Evolutionary conservation across 2,113 vertebrate species (phyloP), one percentile per base, ranked within the genome.

Genomic region (Apodemus sylvaticus): DNA sequence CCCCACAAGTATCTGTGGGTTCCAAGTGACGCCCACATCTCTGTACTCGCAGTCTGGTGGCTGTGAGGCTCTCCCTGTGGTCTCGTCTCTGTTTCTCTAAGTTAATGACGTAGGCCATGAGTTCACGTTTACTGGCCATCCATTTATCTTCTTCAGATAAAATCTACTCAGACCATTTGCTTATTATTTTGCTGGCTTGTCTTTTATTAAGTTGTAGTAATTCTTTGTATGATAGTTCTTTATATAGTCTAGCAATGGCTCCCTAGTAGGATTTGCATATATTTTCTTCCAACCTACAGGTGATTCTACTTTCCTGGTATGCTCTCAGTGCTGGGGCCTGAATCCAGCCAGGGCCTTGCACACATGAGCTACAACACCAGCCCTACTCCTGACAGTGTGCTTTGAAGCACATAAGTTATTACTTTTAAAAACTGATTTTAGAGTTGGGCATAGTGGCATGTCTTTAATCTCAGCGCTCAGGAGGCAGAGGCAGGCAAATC

Each of bases 131-230:
- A 45, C 4, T 55, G 24, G 31, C 10, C 64, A 94, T 62, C 31
- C 55, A 26, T 62, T 6, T 79, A 83, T 60, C 81, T 85, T 94
- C 76, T 68, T 87, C 53, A 64, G 34, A 74, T 13, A 90, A 85
- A 68, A 74, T n/a, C 26, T 96, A 78, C 42, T 92, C 24, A 48
- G 36, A 87, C 26, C 22, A 51, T 74, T 74, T 62, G 78, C 19
- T 45, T 64, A 82, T 45, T 96, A 62, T 96, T 94, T 86, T 45
- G 74, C 6, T 83, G 22, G n/a, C 66, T 66, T 81, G 2, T 78
- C 68, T 82, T 68, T 24, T 89, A 78, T 3, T 90, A 60, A n/a
- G 34, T 31, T 91, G 4, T 36, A 74, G 36, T 73, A 76, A 16
- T 17, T 83, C 77, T 77, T 62, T 36, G 48, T 89, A 5, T 29